These are phyloP conservation scores for Drosophila macrospina DNA, from an alignment of 2,888 invertebrate genomes.

Conservation along the genomic window DNA sequence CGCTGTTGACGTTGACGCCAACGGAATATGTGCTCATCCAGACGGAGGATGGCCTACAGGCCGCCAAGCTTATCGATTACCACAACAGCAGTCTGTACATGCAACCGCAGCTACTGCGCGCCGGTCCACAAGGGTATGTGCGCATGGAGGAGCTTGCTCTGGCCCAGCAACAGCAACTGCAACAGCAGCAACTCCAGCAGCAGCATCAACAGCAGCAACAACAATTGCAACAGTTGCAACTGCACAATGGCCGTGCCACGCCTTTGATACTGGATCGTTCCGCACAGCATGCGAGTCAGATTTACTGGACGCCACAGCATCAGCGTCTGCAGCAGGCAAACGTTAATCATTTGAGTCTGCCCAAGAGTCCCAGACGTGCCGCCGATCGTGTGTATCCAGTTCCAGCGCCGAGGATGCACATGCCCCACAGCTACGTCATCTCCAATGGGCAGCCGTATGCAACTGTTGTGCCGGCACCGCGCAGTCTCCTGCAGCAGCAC, in stretches of 20 bases:
- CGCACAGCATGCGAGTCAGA: conserved; percentile 81
- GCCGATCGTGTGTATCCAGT: conserved; percentile 67
- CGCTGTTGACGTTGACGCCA: conserved; percentile 24
- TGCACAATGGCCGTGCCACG: conserved; percentile 81
- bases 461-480: conserved; percentile 47
- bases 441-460: conserved; percentile 53
- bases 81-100: conserved; percentile 61
- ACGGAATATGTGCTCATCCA: conserved; percentile 82
- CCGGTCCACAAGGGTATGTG: conserved; percentile 55
- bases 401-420: conserved; percentile 51
- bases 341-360: conserved; percentile 46
- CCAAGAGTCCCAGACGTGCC: conserved; percentile 70
- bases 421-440: conserved; percentile 38
- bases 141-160: conserved; percentile 47
- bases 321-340: conserved; percentile 12
- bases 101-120: conserved; percentile 64
- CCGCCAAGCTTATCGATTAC: conserved; percentile 79
- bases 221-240: conserved; percentile 6
- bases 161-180: conserved; percentile 33
- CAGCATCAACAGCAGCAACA: conserved; percentile 14
- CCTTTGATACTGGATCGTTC: conserved; percentile 83
- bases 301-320: conserved; percentile 83
- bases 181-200: conserved; percentile 1
- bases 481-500: conserved; percentile 40
- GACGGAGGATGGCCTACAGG: conserved; percentile 80